Conservation (phyloP, 2,797 vertebrate genomes). For the Aulostomus chinensis region DNA sequence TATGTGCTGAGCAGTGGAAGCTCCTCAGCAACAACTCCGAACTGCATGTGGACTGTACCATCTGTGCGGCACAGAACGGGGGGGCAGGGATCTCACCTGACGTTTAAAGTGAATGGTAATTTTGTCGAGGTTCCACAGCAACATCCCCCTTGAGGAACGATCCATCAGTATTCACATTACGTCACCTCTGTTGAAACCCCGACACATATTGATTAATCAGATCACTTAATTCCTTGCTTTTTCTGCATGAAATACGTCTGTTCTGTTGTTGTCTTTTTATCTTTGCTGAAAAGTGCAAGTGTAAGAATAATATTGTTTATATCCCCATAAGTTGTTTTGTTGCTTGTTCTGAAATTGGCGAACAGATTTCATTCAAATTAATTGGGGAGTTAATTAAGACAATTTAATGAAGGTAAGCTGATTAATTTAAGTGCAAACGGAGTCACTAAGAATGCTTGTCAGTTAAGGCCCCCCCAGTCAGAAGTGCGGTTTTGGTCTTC, state of each 20-base stretch:
- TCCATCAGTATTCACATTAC: slow-evolving; percentile 71
- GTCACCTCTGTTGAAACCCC: slow-evolving; percentile 74
- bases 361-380: too few relatives aligned
- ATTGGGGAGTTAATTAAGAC: too few relatives aligned
- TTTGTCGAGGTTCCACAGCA: slow-evolving; percentile 10
- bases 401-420: too few relatives aligned
- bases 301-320: too few relatives aligned
- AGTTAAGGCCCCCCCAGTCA: too few relatives aligned
- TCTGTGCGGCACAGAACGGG: slow-evolving; percentile 29
- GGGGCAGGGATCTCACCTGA: slow-evolving; percentile 64
- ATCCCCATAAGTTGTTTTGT: too few relatives aligned
- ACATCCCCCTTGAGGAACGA: slow-evolving; percentile 42
- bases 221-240: slow-evolving; percentile 34
- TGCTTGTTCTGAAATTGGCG: too few relatives aligned
- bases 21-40: slow-evolving; percentile 85
- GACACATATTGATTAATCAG: slow-evolving; percentile 62
- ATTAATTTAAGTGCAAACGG: too few relatives aligned
- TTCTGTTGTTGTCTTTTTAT: too few relatives aligned
- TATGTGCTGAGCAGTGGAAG: slow-evolving; percentile 66
- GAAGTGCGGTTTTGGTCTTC: too few relatives aligned
- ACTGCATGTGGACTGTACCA: slow-evolving; percentile 82
- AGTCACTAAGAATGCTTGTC: too few relatives aligned
- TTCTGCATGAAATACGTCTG: background rate
- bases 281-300: too few relatives aligned
- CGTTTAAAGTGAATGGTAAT: slow-evolving; percentile 13